These are phyloP conservation scores for Chrysopilus asiliformis DNA, from an alignment of 2,888 invertebrate species.

Conservation along the genomic window DNA sequence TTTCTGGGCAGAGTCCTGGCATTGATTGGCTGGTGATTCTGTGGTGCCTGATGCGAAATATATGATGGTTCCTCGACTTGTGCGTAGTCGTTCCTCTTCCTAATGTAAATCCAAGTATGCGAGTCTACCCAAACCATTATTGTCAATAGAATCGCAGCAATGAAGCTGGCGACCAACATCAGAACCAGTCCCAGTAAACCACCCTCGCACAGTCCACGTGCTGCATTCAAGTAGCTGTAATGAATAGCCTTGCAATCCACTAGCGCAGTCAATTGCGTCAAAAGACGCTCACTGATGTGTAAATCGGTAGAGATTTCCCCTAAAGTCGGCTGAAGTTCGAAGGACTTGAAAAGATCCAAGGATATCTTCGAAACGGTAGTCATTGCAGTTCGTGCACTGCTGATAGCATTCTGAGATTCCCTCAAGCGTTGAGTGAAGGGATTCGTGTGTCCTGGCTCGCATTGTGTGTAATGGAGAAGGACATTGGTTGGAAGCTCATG, in stretches of 20 bases:
- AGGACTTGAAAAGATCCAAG: slow-evolving; percentile 34
- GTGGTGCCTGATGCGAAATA: slow-evolving; percentile 35
- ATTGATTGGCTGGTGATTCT: slow-evolving; percentile 40
- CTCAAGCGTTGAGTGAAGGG: slow-evolving; percentile 69
- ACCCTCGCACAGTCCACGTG: slow-evolving; percentile 69
- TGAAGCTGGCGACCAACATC: slow-evolving; percentile 73
- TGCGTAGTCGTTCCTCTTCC: slow-evolving; percentile 68
- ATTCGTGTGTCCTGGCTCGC: slow-evolving; percentile 64
- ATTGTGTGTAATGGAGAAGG: slow-evolving; percentile 67
- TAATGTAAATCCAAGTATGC: slow-evolving; percentile 93
- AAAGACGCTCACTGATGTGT: slow-evolving; percentile 58
- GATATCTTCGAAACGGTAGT: slow-evolving; percentile 35
- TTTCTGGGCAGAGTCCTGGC: slow-evolving; percentile 38
- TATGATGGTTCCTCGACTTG: slow-evolving; percentile 70
- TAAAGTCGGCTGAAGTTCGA: slow-evolving; percentile 55
- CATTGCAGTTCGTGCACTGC: slow-evolving; percentile 37
- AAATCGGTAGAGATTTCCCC: slow-evolving; percentile 66
- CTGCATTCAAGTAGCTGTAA: slow-evolving; percentile 65
- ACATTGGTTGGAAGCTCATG: slow-evolving; percentile 44
- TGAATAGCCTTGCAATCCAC: slow-evolving; percentile 77
- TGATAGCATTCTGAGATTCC: slow-evolving; percentile 60
- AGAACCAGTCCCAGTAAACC: slow-evolving; percentile 71
- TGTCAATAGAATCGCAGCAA: slow-evolving; percentile 80
- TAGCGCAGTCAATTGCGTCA: slow-evolving; percentile 52
- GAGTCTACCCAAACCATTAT: slow-evolving; percentile 89